Evolutionary conservation across 2,888 invertebrate genomes (phyloP), one percentile per base, ranked within the genome.

Genomic region (Acanthacorydalis orientalis): DNA sequence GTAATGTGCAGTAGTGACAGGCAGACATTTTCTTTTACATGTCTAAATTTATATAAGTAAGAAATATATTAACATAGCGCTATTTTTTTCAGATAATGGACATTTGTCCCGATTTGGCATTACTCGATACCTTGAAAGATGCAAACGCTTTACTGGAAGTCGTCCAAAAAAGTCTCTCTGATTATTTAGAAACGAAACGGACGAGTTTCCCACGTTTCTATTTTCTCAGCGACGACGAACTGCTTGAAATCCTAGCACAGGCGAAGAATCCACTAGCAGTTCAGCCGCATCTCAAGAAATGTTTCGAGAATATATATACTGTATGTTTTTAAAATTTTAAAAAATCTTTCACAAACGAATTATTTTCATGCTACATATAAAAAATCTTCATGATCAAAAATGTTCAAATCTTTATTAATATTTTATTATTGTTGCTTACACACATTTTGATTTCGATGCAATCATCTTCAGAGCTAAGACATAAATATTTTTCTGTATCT

Each of bases 191-290:
- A 61, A 73, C 79, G 52, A 86, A 87, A 63, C 64, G 86, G 42
- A 68, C 76, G 40, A 70, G 77, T 39, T 88, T 86, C 65, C 86
- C 87, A 15, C 65, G 80, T 58, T 78, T 86, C 63, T 86, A 80
- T 69, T 87, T 88, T 67, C 75, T 88, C 52, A 85, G 86, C 54
- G 87, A 88, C 57, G 85, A 86, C 57, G 87, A 88, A 58, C 67
- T 88, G 33, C 66, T 88, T 53, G 85, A 87, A 63, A 84, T 88
- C 43, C 66, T 88, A 44, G 82, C 86, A 0, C 83, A 87, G 65
- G 79, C 85, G 1, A 74, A 80, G 49, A 83, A 87, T 58, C 84
- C 86, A 0, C 64, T 74, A 40, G 78, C 83, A 1, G 83, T 88
- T 2, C 85, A 87, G 61, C 85, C 85, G 0, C 84, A 86, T 64